phyloP scores from a whole-genome alignment of 2,797 vertebrate genomes.

The Myripristis murdjan region DNA sequence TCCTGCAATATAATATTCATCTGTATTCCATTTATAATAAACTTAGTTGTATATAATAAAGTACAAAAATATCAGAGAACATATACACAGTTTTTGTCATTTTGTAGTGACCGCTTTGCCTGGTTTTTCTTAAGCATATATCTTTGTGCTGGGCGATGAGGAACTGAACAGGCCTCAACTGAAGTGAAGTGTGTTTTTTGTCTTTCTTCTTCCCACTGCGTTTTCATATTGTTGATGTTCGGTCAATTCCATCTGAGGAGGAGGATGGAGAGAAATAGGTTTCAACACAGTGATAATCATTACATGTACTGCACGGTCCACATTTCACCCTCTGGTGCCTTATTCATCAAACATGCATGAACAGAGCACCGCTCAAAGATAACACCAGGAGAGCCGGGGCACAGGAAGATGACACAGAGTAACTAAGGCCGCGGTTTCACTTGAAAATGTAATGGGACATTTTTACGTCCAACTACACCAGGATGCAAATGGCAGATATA shows the following conservation, averaged over 20 bases:
- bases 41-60: conserved; percentile 96
- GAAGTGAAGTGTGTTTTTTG: conserved; percentile 82
- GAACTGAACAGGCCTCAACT: conserved; percentile 82
- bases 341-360: not conserved
- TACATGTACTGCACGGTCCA: not conserved
- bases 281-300: conserved; percentile 34
- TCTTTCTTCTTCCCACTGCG: conserved; percentile 57
- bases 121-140: conserved; percentile 81
- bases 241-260: conserved; percentile 93
- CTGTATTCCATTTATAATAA: conserved; percentile 94
- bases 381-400: not conserved
- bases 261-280: conserved; percentile 48
- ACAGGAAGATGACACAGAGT: conserved; percentile 4
- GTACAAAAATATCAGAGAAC: conserved; percentile 98
- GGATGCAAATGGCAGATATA: not conserved
- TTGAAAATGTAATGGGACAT: not conserved
- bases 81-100: conserved; percentile 90
- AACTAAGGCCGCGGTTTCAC: not conserved
- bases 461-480: conserved; percentile 6
- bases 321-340: conserved; percentile 5
- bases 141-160: conserved; percentile 85
- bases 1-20: conserved; percentile 89
- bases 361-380: not conserved
- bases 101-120: conserved; percentile 88
- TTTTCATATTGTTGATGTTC: conserved; percentile 95